A percentile compares a stretch with the other conserved stretches of the same genome.
Conservation (phyloP, 2,888 invertebrate species). For the Pharmacophagus antenor region DNA sequence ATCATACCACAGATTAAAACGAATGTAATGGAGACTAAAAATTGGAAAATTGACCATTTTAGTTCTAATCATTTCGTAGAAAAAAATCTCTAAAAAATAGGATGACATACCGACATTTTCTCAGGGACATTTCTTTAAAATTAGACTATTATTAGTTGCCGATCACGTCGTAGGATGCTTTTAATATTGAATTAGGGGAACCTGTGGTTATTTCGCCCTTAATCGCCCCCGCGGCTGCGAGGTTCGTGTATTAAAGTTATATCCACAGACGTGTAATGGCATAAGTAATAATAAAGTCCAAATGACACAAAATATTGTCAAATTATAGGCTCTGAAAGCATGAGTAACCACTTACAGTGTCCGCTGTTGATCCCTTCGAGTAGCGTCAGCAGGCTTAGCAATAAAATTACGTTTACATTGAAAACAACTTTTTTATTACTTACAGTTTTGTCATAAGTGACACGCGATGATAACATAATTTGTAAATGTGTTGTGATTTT, state of each 20-base stretch:
- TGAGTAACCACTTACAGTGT: slow-evolving; percentile 77
- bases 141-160: slow-evolving; percentile 79
- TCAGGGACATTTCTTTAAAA: slow-evolving; percentile 78
- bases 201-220: slow-evolving; percentile 77
- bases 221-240: slow-evolving; percentile 68
- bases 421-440: not conserved
- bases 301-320: slow-evolving; percentile 82
- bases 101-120: slow-evolving; percentile 78
- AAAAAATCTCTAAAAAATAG: slow-evolving; percentile 49
- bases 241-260: slow-evolving; percentile 73
- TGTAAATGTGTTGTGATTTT: too few species aligned
- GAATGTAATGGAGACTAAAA: slow-evolving; percentile 31
- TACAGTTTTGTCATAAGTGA: not conserved
- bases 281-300: slow-evolving; percentile 79
- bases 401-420: not conserved
- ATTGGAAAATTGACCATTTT: slow-evolving; percentile 61
- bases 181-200: slow-evolving; percentile 80
- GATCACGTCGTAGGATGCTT: slow-evolving; percentile 79
- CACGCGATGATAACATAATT: too few species aligned
- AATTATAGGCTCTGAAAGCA: slow-evolving; percentile 79
- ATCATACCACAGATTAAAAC: slow-evolving; percentile 24
- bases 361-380: slow-evolving; percentile 64
- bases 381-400: slow-evolving; percentile 52
- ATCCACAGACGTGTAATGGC: slow-evolving; percentile 76
- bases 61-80: slow-evolving; percentile 51